Evolutionary conservation across 1,140 invertebrate genomes (phyloP).

Genomic region (Leptonema lineaticorne): DNA sequence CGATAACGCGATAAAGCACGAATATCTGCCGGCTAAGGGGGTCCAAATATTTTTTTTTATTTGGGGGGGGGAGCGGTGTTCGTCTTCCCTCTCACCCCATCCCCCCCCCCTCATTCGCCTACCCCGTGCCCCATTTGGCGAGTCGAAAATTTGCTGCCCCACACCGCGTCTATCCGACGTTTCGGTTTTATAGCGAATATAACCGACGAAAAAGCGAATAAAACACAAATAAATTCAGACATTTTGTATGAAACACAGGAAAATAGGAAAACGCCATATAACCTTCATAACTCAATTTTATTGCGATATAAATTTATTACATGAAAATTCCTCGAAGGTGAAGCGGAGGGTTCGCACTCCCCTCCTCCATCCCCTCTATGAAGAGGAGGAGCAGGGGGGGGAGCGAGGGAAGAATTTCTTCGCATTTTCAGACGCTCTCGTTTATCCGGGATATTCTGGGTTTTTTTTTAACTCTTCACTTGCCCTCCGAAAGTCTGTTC

Average conservation of each 20-base stretch:
- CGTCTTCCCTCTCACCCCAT: neutral
- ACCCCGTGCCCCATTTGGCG: neutral
- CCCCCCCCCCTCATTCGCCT: neutral
- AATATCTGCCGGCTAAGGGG: too few species aligned
- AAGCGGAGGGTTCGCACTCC: neutral
- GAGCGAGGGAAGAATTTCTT: too few species aligned
- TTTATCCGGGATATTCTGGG: too few species aligned
- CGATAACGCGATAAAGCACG: too few species aligned
- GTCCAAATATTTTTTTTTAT: too few species aligned
- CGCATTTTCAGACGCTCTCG: too few species aligned
- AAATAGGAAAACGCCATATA: conserved; percentile 43
- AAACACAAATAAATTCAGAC: conserved; percentile 43
- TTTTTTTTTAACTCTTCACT: neutral
- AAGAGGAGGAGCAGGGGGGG: neutral
- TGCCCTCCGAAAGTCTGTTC: neutral
- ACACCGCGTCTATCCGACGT: neutral
- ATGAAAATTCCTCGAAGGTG: conserved; percentile 42
- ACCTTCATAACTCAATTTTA: conserved; percentile 44
- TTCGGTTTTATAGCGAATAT: conserved; percentile 38
- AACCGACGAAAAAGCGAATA: conserved; percentile 42
- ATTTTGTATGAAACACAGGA: conserved; percentile 43
- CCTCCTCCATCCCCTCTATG: neutral
- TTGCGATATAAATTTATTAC: conserved; percentile 43
- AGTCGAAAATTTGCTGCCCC: too few species aligned
- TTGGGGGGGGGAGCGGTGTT: too few species aligned